Percentiles rank a stretch among this genome's conserved stretches.
phyloP scores from a whole-genome alignment of 2,888 invertebrate genomes.

The Chrysomela aeneicollis region DNA sequence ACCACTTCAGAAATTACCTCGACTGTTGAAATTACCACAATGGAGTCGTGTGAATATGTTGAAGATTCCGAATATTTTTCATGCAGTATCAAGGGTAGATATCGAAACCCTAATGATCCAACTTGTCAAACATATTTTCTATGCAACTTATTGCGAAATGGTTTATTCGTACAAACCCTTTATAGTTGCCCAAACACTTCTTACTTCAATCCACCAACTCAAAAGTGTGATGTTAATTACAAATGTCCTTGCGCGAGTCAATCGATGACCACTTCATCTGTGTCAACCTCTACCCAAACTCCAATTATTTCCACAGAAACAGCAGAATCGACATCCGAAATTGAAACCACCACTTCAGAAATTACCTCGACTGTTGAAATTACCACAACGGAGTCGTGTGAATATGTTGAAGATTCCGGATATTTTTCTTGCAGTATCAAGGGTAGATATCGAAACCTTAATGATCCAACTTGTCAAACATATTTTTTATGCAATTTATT shows the following conservation, averaged over 20 bases:
- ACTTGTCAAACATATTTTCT: conserved; percentile 46
- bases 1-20: background rate
- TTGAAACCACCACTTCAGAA: background rate
- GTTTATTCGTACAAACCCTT: conserved; percentile 29
- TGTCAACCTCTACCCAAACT: conserved; percentile 12
- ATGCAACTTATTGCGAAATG: conserved; percentile 42
- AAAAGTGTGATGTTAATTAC: conserved; percentile 37
- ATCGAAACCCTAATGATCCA: conserved; percentile 57
- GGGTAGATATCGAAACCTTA: conserved; percentile 36
- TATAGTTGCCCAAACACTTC: conserved; percentile 39
- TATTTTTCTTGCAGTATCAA: conserved; percentile 33
- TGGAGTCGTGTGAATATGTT: background rate
- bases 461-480: conserved; percentile 49
- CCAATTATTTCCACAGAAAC: background rate
- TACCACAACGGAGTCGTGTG: background rate
- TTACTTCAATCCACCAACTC: conserved; percentile 41
- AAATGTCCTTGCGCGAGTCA: conserved; percentile 36
- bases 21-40: background rate
- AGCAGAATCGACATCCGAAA: background rate
- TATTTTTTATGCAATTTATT: conserved; percentile 60
- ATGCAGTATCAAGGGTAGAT: conserved; percentile 59
- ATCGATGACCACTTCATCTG: background rate
- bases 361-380: background rate
- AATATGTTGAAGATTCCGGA: conserved; percentile 24
- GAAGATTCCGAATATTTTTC: conserved; percentile 28